A percentile compares a stretch with the other conserved stretches of the same genome.
phyloP scores from a whole-genome alignment of 2,797 vertebrate genomes.

The Coluber constrictor region DNA sequence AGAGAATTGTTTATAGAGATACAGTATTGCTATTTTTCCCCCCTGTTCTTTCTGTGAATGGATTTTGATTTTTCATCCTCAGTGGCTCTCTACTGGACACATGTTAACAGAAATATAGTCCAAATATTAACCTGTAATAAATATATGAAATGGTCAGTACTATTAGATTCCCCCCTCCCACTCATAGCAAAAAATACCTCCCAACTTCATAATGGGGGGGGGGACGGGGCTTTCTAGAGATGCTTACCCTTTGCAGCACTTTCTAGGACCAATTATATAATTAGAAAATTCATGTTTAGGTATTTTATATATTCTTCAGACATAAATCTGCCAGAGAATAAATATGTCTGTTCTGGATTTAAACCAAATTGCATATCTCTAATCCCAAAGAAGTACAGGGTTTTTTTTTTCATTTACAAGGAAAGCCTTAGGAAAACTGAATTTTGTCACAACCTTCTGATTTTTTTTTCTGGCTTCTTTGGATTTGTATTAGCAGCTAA shows the following conservation, averaged over 20 bases:
- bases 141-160: not conserved
- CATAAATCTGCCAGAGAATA: not conserved
- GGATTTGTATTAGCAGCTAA: not conserved
- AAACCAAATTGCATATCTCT: not conserved
- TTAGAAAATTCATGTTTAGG: not conserved
- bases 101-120: not conserved
- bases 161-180: not conserved
- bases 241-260: not conserved
- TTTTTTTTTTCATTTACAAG: not conserved
- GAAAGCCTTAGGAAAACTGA: not conserved
- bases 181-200: not conserved
- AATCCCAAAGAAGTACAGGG: not conserved
- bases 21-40: not conserved
- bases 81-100: not conserved
- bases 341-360: not conserved
- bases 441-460: not conserved
- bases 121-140: not conserved
- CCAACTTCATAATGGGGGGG: not conserved
- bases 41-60: not conserved
- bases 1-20: not conserved
- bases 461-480: not conserved
- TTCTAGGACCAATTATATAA: not conserved
- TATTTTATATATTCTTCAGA: not conserved
- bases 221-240: not conserved
- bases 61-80: not conserved